Base-by-base conservation (phyloP, 2,888 invertebrate species). In the Sipunculus nudus region DNA sequence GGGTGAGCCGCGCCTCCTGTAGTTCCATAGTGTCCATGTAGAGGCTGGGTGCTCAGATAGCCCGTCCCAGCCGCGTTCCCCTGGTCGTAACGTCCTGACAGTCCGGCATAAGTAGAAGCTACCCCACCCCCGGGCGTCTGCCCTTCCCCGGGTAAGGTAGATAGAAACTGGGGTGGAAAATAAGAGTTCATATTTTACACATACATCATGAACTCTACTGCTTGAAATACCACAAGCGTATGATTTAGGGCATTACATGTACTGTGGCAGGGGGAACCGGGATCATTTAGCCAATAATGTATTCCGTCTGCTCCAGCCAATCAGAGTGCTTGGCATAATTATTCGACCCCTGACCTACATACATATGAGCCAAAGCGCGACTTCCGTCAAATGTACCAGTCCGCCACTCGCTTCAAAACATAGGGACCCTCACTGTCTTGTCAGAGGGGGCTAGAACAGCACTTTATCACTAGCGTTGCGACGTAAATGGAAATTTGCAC, bases 131-230 rank as follows among this genome's bases (percentile, higher is more conserved):
- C 29, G 39, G 28, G 31, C 10, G 53, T 19, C 47, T 53, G 59
- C 41, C 54, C 49, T 29, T 59, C 59, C 29, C 59, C 59, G 39
- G 48, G 53, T 6, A 59, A 49, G 31, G 58, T 43, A 10, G 58
- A 41, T 10, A 54, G 53, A 43, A 59, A 59, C 28, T 53, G 59
- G 41, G 53, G 53, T 31, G 59, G 59, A 43, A 59, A 59, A 54
- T 59, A 59, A n/a, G 59, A 53, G 59, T 59, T 59, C 59, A 59
- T 59, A 54, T 59, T 59, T 59, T 59, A 48, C 47, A 59, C 53
- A 48, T 59, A 53, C 59, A 58, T 59, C 59, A 59, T 59, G 48
- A 25, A 29, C 28, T 31, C 41, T 29, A 25, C 39, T 19, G 40
- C 47, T 48, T 43, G 59, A 53, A 48, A 53, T 59, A 53, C 39